Evolutionary conservation across 2,113 vertebrate genomes (phyloP).

Genomic region (Trematomus loennbergii): DNA sequence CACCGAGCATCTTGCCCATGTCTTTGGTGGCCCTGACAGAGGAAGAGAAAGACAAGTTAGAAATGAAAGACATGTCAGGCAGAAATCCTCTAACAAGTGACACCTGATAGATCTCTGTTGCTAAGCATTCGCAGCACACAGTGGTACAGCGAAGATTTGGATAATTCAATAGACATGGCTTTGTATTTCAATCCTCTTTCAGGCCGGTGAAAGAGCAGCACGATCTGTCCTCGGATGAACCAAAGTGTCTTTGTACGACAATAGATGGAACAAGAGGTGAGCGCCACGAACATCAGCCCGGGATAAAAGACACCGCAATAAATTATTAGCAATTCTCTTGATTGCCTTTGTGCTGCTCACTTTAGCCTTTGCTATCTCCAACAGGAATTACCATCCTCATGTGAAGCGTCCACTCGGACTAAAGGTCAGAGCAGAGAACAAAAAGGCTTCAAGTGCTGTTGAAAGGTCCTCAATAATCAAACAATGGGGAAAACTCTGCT

Average conservation of each 20-base stretch:
- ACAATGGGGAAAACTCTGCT: conserved; percentile 3
- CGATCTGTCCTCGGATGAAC: conserved; percentile 9
- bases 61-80: conserved; percentile 2
- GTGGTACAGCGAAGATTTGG: conserved; percentile 6
- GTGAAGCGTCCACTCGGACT: conserved; percentile 34
- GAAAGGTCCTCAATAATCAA: conserved; percentile 46
- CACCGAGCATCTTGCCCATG: conserved; percentile 83
- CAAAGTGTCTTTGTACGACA: conserved; percentile 28
- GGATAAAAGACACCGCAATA: conserved; percentile 49
- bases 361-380: conserved; percentile 43
- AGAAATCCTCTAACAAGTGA: neutral
- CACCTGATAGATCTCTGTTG: conserved; percentile 21
- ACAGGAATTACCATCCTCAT: conserved; percentile 24
- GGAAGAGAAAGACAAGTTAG: neutral
- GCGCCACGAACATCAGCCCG: neutral
- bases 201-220: conserved; percentile 25
- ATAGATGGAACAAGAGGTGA: conserved; percentile 44
- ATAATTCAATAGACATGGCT: conserved; percentile 41
- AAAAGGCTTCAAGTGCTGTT: conserved; percentile 37
- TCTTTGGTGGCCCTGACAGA: conserved; percentile 86
- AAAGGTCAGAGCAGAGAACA: conserved; percentile 59
- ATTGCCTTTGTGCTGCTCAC: conserved; percentile 45
- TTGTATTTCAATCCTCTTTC: conserved; percentile 34
- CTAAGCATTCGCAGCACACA: conserved; percentile 7
- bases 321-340: conserved; percentile 55